phyloP scores from a whole-genome alignment of 1,140 invertebrate species.

The Heterodera carotae region DNA sequence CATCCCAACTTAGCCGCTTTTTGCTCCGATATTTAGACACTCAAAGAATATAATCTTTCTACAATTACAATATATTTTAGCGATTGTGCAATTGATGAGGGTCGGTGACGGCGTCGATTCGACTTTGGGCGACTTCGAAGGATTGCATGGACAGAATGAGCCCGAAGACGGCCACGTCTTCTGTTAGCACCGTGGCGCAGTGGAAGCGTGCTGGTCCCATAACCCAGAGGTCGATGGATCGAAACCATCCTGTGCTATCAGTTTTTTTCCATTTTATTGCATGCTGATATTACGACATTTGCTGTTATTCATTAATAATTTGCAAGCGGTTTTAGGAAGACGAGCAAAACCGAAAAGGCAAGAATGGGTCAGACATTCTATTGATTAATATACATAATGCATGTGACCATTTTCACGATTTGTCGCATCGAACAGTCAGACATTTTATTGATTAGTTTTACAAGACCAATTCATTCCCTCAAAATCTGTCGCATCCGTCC shows the following conservation, averaged over 20 bases:
- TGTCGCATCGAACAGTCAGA: no score
- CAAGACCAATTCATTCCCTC: no score
- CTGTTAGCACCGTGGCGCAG: conserved; percentile 87
- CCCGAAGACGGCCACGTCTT: conserved; percentile 32
- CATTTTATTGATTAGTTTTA: no score
- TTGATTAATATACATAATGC: no score
- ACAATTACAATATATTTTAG: conserved; percentile 22
- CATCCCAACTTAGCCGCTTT: no score
- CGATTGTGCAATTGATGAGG: conserved; percentile 38
- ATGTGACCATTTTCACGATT: no score
- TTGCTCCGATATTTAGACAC: no score
- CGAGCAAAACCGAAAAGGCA: conserved; percentile 58
- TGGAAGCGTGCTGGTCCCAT: conserved; percentile 96
- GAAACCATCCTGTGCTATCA: conserved; percentile 87
- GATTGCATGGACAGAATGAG: conserved; percentile 31
- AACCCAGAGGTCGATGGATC: conserved; percentile 95
- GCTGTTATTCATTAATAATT: no score
- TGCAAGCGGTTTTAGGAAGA: conserved; percentile 53
- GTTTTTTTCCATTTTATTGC: conserved; percentile 49
- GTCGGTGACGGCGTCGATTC: conserved; percentile 26
- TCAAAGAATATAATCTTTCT: no score
- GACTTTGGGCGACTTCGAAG: conserved; percentile 33
- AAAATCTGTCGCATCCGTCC: no score
- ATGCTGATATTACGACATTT: no score
- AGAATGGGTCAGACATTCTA: no score